phyloP scores from a whole-genome alignment of 2,113 vertebrate genomes.

The Neogale vison region DNA sequence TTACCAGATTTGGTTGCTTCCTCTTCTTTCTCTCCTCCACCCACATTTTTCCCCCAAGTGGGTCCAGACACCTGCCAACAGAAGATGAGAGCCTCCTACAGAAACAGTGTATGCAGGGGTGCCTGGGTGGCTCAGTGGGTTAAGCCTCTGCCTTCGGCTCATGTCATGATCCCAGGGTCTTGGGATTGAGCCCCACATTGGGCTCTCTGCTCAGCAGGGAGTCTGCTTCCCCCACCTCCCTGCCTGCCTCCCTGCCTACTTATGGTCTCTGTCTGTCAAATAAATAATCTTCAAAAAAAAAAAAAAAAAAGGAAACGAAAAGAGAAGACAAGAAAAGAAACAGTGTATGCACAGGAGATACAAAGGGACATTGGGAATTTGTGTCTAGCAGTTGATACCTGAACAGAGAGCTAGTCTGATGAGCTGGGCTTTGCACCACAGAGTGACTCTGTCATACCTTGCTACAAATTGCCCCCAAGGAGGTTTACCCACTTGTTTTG shows the following conservation, averaged over 20 bases:
- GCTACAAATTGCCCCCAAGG: not conserved
- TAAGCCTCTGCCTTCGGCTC: too few relatives aligned
- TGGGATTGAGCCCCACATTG: too few relatives aligned
- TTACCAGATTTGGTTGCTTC: not conserved
- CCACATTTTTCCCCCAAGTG: fast-evolving
- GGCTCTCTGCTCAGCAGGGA: too few relatives aligned
- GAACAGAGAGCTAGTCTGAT: not conserved
- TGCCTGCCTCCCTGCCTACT: too few relatives aligned
- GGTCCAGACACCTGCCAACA: not conserved
- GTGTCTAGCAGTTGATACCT: fast-evolving
- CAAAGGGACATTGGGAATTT: too few relatives aligned
- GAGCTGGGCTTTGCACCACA: fast-evolving
- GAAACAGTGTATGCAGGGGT: fast-evolving
- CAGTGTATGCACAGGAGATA: fast-evolving
- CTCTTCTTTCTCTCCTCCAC: not conserved
- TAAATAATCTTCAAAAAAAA: too few relatives aligned
- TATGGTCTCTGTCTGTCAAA: too few relatives aligned
- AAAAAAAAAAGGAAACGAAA: too few relatives aligned
- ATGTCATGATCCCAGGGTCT: too few relatives aligned
- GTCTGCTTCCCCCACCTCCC: too few relatives aligned
- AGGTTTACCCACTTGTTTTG: slow-evolving; percentile 61
- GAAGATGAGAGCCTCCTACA: not conserved
- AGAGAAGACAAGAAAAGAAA: not conserved
- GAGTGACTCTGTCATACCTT: not conserved
- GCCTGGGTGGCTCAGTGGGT: too few relatives aligned